Base-by-base conservation (phyloP, 1,140 invertebrate species). In the Diorhabda carinulata region DNA sequence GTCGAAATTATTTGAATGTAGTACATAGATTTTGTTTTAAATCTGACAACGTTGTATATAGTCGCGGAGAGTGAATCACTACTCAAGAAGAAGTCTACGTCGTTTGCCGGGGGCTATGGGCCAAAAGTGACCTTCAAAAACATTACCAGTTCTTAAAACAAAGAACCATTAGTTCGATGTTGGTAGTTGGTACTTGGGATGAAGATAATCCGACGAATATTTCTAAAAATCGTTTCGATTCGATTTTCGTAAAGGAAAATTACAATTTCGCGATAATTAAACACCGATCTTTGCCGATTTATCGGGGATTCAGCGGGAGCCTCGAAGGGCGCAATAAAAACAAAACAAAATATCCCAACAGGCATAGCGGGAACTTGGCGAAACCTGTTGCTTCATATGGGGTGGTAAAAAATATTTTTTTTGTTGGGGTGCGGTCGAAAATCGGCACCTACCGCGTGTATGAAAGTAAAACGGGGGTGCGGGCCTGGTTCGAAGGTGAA, bases 51-150 rank as follows among this genome's bases (percentile, higher is more conserved):
- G 25, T 41, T 56, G 25, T 57, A 69, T 43, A 61, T 42, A n/a
- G 66, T 62, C 66, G 67, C 25, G 25, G 25, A 25, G 25, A 25
- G 73, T 74, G 73, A 73, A 68, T 73, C 69, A 73, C 58, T 60
- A 40, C 42, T 64, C 66, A 69, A 58, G 67, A 67, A 25, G 25
- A 25, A 70, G 63, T 68, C 66, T 67, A 66, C 66, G 65, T 67
- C 67, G 25, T 61, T 63, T 59, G 45, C 74, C 74, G 59, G 72
- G 71, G 74, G 74, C 74, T 76, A 69, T 76, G 72, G 74, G 74
- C 74, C 74, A 76, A 72, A 73, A 74, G 73, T 76, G 74, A 76
- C 74, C 74, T 76, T 76, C 72, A 74, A 76, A 73, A 74, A 74
- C 70, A 74, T 74, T 72, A 74, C 69, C 66, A 72, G 71, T 70